These are phyloP conservation scores for Melierax canorus DNA, from an alignment of 2,113 vertebrate species.

Conservation along the genomic window DNA sequence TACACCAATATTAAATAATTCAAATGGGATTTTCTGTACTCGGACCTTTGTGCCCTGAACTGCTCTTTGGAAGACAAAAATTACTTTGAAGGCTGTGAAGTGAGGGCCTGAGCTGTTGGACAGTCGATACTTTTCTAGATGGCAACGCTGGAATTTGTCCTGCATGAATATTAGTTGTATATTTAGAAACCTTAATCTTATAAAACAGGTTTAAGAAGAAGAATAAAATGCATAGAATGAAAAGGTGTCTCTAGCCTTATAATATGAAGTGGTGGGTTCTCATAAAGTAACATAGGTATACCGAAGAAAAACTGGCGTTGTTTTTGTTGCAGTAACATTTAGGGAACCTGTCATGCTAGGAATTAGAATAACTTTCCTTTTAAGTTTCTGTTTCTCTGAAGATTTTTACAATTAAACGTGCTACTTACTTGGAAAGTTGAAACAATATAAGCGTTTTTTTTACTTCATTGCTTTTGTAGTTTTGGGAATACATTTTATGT, in stretches of 20 bases:
- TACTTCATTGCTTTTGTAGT: not conserved
- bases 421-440: not conserved
- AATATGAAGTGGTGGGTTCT: not conserved
- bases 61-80: conserved; percentile 10
- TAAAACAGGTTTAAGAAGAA: not conserved
- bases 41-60: not conserved
- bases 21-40: conserved; percentile 51
- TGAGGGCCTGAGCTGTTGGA: not conserved
- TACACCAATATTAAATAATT: conserved; percentile 59
- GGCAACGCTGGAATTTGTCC: not conserved
- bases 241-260: not conserved
- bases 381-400: not conserved
- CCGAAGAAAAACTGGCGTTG: not conserved
- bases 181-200: not conserved
- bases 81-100: not conserved
- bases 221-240: not conserved
- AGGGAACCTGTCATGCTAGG: not conserved
- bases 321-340: not conserved
- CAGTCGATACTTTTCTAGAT: not conserved
- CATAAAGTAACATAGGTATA: not conserved
- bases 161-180: not conserved
- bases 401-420: not conserved
- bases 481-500: not conserved
- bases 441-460: not conserved
- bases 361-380: not conserved